These are phyloP conservation scores for Lathamus discolor DNA, from an alignment of 2,113 vertebrate genomes.

Conservation along the genomic window DNA sequence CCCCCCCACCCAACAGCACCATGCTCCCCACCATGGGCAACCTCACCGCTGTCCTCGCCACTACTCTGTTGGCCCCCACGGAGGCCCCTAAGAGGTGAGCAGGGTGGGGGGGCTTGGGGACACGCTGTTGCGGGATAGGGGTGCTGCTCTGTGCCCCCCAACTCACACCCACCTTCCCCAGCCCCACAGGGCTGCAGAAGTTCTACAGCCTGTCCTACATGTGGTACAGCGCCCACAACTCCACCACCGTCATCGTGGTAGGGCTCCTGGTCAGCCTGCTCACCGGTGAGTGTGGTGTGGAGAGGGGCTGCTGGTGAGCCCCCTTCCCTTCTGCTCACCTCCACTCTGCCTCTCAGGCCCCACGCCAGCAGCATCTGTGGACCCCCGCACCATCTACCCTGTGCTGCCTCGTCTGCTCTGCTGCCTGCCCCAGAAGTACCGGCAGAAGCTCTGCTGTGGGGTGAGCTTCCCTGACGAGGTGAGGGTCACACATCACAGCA, in stretches of 20 bases:
- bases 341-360: slow-evolving; percentile 73
- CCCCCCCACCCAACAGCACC: slow-evolving; percentile 51
- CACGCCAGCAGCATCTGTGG: slow-evolving; percentile 78
- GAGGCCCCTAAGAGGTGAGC: slow-evolving; percentile 71
- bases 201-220: slow-evolving; percentile 92
- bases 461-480: slow-evolving; percentile 73
- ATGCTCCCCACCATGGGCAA: slow-evolving; percentile 54
- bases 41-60: slow-evolving; percentile 67
- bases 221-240: slow-evolving; percentile 98
- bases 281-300: slow-evolving; percentile 74
- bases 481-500: not conserved
- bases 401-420: slow-evolving; percentile 83
- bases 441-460: slow-evolving; percentile 77
- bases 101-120: fast-evolving
- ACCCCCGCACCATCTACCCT: slow-evolving; percentile 87
- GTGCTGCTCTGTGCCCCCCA: not conserved
- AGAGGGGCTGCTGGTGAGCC: fast-evolving
- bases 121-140: fast-evolving
- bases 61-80: slow-evolving; percentile 51
- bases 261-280: slow-evolving; percentile 90
- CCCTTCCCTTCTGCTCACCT: not conserved
- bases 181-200: slow-evolving; percentile 80
- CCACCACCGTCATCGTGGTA: slow-evolving; percentile 88
- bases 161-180: not conserved
- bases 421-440: slow-evolving; percentile 83